These are phyloP conservation scores for Dromococcyx pavoninus DNA, from an alignment of 2,797 vertebrate genomes.

Conservation along the genomic window DNA sequence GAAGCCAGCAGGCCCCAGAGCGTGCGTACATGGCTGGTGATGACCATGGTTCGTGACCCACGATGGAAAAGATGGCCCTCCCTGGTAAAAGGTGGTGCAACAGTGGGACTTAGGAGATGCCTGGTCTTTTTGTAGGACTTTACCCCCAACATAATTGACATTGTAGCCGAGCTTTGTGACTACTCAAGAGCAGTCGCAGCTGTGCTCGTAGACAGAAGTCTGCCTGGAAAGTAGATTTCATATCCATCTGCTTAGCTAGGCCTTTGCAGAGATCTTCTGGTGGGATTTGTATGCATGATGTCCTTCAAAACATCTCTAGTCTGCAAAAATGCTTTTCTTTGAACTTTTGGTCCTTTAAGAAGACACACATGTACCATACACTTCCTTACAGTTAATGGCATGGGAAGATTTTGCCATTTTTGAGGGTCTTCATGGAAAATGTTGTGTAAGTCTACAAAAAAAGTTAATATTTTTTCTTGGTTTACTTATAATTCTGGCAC, in stretches of 20 bases:
- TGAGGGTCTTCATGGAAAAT: slow-evolving; percentile 54
- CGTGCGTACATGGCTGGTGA: not conserved
- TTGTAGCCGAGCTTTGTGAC: not conserved
- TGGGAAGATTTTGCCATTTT: slow-evolving; percentile 40
- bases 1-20: not conserved
- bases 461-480: slow-evolving; percentile 52
- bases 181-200: not conserved
- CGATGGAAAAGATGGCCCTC: not conserved
- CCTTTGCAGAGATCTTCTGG: not conserved
- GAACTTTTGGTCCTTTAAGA: not conserved
- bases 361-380: not conserved
- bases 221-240: not conserved
- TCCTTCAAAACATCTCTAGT: not conserved
- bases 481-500: slow-evolving; percentile 56
- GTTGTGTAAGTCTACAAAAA: slow-evolving; percentile 53
- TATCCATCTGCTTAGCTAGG: not conserved
- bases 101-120: not conserved
- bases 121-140: not conserved
- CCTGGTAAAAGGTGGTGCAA: not conserved
- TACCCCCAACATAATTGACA: not conserved
- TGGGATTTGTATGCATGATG: not conserved
- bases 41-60: not conserved
- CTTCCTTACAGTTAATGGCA: not conserved
- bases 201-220: not conserved
- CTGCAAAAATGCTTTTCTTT: not conserved